A percentile compares a stretch with the other conserved stretches of the same genome.
These are phyloP conservation scores for Morone chrysops DNA, from an alignment of 2,113 vertebrate genomes.

Conservation along the genomic window DNA sequence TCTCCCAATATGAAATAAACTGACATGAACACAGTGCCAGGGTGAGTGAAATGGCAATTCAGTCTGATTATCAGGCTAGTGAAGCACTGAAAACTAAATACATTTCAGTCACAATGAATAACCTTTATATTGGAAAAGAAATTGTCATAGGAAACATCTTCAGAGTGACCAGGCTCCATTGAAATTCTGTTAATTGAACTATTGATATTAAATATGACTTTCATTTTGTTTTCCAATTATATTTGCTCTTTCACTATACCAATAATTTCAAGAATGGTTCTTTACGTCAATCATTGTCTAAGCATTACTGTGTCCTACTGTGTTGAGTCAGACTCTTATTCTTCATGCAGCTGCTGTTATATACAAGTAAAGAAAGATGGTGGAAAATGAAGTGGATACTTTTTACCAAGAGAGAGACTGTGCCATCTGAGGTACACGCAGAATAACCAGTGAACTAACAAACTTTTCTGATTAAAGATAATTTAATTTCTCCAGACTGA, in stretches of 20 bases:
- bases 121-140: constrained; percentile 11
- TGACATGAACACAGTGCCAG: not conserved
- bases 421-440: not conserved
- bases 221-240: constrained; percentile 23
- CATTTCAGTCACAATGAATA: constrained; percentile 17
- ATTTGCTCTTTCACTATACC: constrained; percentile 9
- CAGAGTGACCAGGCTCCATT: not conserved
- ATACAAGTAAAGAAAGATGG: not conserved
- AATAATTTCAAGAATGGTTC: constrained; percentile 15
- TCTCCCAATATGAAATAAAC: not conserved
- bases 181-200: not conserved
- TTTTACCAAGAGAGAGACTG: not conserved
- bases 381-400: not conserved
- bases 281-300: not conserved
- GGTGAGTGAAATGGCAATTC: not conserved
- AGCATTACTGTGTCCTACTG: not conserved
- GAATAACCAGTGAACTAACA: not conserved
- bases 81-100: constrained; percentile 8
- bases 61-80: constrained; percentile 1
- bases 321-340: not conserved
- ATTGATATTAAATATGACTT: constrained; percentile 18
- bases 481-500: constrained; percentile 17
- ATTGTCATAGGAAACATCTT: not conserved
- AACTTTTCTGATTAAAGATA: constrained; percentile 4
- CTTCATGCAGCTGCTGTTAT: constrained; percentile 14